Evolutionary conservation across 2,797 vertebrate species (phyloP).

Genomic region (Crypturellus tataupa): DNA sequence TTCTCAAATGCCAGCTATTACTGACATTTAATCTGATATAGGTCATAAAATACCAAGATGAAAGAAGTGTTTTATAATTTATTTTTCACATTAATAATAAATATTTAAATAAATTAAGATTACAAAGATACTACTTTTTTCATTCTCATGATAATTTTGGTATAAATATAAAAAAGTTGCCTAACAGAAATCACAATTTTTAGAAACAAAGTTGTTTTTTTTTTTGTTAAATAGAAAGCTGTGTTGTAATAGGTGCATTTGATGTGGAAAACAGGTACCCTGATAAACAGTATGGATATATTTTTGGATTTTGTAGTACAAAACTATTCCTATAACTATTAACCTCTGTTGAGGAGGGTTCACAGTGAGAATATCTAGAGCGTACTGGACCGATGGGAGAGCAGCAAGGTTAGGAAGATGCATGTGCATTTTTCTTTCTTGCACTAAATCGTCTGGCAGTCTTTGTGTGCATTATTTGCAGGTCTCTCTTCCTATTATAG

Average conservation of each 20-base stretch:
- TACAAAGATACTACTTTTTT: conserved; percentile 1
- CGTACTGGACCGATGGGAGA: neutral
- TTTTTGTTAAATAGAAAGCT: neutral
- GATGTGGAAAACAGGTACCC: neutral
- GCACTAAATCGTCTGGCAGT: neutral
- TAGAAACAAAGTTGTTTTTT: neutral
- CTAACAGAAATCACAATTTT: neutral
- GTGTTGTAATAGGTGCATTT: neutral
- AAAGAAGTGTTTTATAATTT: conserved; percentile 63
- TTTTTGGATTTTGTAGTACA: neutral
- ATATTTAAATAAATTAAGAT: conserved; percentile 50
- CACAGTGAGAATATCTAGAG: neutral
- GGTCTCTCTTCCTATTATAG: too few relatives aligned
- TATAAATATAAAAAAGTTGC: neutral
- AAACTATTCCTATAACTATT: neutral
- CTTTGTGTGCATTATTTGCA: too few relatives aligned
- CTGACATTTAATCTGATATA: conserved; percentile 78
- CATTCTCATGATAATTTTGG: neutral
- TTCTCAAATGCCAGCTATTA: conserved; percentile 73
- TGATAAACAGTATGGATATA: neutral
- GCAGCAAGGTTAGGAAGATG: neutral
- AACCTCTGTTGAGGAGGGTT: neutral
- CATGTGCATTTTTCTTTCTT: neutral
- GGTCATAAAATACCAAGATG: conserved; percentile 75
- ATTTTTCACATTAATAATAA: conserved; percentile 65